A percentile compares a stretch with the other conserved stretches of the same genome.
Conservation (phyloP, 2,113 vertebrate genomes). For the Micronycteris hirsuta region DNA sequence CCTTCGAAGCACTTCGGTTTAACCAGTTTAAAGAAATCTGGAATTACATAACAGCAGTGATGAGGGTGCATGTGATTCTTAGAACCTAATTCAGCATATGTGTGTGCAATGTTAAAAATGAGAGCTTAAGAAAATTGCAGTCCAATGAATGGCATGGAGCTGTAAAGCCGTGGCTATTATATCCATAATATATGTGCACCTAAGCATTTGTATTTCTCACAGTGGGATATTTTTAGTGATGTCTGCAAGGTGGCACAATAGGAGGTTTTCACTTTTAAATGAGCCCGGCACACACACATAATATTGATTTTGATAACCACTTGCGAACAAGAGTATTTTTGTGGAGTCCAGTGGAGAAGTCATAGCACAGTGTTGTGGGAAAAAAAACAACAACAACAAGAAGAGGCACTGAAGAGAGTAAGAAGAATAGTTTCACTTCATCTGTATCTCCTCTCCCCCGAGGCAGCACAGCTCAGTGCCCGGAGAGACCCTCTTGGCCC, state of each 20-base stretch:
- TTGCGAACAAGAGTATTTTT: not conserved
- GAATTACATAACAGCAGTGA: slow-evolving; percentile 16
- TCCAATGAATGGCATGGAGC: not conserved
- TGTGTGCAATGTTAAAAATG: not conserved
- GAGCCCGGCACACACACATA: not conserved
- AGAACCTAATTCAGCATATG: not conserved
- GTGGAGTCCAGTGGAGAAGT: not conserved
- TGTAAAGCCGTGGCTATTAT: not conserved
- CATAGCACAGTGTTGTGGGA: not conserved
- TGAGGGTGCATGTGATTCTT: slow-evolving; percentile 24
- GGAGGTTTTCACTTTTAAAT: not conserved
- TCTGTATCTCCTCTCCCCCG: not conserved
- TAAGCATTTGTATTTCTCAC: not conserved
- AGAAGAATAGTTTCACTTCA: not conserved
- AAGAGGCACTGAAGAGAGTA: not conserved
- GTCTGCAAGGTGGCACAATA: not conserved
- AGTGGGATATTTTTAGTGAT: not conserved
- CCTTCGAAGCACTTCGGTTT: not conserved
- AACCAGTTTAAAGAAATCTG: slow-evolving; percentile 40
- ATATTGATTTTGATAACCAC: not conserved
- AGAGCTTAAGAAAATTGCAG: not conserved
- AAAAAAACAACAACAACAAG: no score
- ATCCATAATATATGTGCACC: not conserved
- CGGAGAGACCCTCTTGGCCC: fast-evolving
- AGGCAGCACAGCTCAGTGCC: not conserved